Percentiles rank a stretch among this genome's conserved stretches.
phyloP scores from a whole-genome alignment of 2,888 invertebrate species.

The Phlogophora meticulosa region DNA sequence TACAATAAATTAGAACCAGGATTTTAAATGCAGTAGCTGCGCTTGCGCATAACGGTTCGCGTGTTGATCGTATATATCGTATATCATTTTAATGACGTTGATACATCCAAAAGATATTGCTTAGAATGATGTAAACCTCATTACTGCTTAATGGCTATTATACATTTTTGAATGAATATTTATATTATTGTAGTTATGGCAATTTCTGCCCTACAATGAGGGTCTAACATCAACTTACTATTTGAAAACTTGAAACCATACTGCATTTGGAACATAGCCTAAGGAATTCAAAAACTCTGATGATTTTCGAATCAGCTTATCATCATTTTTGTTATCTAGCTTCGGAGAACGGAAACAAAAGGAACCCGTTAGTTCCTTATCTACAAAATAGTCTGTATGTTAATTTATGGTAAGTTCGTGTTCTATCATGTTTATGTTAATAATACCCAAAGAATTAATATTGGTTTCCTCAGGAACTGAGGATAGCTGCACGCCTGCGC shows the following conservation, averaged over 20 bases:
- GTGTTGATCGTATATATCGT: conserved; percentile 5
- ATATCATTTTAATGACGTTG: conserved; percentile 10
- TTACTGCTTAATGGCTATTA: not conserved
- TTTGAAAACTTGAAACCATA: not conserved
- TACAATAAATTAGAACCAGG: not conserved
- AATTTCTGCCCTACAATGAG: too few relatives aligned
- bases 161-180: not conserved
- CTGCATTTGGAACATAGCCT: too few relatives aligned
- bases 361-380: not conserved
- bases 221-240: not conserved
- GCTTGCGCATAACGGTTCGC: not conserved
- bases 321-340: not conserved
- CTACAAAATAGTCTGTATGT: conserved; percentile 13
- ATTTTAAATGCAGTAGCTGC: not conserved
- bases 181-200: too few relatives aligned
- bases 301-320: not conserved
- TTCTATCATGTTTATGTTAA: not conserved
- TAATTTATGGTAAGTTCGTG: conserved; percentile 17
- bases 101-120: conserved; percentile 7
- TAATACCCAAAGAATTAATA: conserved; percentile 8
- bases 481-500: not conserved
- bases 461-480: not conserved
- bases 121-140: conserved; percentile 7
- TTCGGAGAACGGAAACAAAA: conserved; percentile 8
- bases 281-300: not conserved